Evolutionary conservation across 2,113 vertebrate species (phyloP), one percentile per base, ranked within the genome.

Genomic region (Tapirus terrestris): DNA sequence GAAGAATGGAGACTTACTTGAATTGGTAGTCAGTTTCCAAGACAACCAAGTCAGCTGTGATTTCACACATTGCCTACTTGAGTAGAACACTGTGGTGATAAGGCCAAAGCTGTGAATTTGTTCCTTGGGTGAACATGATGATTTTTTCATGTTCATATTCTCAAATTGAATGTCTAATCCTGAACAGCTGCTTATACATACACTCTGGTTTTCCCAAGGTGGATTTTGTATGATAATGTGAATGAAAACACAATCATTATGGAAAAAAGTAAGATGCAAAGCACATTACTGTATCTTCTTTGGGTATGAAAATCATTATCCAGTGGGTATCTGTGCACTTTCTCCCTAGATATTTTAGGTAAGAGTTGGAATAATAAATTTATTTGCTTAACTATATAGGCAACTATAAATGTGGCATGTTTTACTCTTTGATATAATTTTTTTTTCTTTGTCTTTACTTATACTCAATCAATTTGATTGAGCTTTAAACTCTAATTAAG

Each of bases 11-110:
- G 48, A 36, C 4, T 1, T 56, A 33, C 7, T 81, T 83, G 43
- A 96, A 68, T 70, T 86, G 31, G 56, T 82, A 88, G 43, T 75
- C 58, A 56, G 72, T 96, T 97, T 97, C 20, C 58, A 70, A 84
- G 79, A 58, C 29, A 93, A 60, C 58, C 7, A 4, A 63, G 11
- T 83, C 33, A 68, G 31, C 80, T 33, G 20, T 63, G 39, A 63
- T 73, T 81, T 75, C 68, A 72, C 12, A 61, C 5, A 5, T 60
- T 77, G 29, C 33, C n/a, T 81, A 8, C 88, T 60, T 76, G 23
- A 65, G 67, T 83, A 76, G 45, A 87, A 45, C 17, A 61, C 16
- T 31, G 21, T 60, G 13, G 21, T 48, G 27, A 14, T 72, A 83
- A 89, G 65, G 48, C 51, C 77, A 85, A 7, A 58, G 36, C 53